Percentiles rank a stretch among this genome's conserved stretches.
These are phyloP conservation scores for Tetragonula clypearis DNA, from an alignment of 1,140 invertebrate species.

Conservation along the genomic window DNA sequence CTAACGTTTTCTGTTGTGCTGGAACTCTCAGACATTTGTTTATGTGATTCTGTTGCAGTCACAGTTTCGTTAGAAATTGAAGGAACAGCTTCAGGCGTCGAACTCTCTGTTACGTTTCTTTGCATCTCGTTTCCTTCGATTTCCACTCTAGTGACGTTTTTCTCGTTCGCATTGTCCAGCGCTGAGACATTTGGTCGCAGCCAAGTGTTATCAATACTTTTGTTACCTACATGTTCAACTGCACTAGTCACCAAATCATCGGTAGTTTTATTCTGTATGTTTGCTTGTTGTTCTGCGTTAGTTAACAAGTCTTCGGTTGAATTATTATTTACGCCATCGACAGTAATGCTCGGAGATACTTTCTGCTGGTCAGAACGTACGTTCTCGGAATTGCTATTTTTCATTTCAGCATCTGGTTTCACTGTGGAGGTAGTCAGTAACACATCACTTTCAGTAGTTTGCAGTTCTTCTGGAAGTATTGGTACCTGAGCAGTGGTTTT, in stretches of 20 bases:
- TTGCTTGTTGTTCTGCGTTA: not conserved
- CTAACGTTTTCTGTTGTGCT: constrained; percentile 70
- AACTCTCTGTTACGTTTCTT: constrained; percentile 46
- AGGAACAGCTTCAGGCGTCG: constrained; percentile 47
- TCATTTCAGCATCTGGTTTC: constrained; percentile 19
- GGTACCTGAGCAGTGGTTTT: constrained; percentile 78
- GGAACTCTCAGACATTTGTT: not conserved
- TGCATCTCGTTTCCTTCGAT: not conserved
- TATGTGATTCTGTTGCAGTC: constrained; percentile 27
- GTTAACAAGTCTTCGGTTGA: not conserved
- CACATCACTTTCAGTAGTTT: constrained; percentile 67
- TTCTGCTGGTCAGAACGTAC: not conserved
- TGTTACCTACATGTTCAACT: not conserved
- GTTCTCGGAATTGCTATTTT: not conserved
- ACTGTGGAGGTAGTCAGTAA: constrained; percentile 42
- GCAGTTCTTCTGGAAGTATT: constrained; percentile 77
- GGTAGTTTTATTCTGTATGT: not conserved
- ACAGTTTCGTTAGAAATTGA: not conserved
- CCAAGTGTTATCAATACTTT: not conserved
- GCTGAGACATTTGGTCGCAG: constrained; percentile 6
- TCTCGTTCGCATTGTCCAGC: constrained; percentile 2
- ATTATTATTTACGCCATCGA: not conserved
- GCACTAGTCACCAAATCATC: not conserved
- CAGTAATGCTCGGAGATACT: not conserved
- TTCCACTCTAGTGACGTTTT: not conserved